A percentile compares a stretch with the other conserved stretches of the same genome.
Conservation (phyloP, 2,113 vertebrate species). For the Prunella himalayana region DNA sequence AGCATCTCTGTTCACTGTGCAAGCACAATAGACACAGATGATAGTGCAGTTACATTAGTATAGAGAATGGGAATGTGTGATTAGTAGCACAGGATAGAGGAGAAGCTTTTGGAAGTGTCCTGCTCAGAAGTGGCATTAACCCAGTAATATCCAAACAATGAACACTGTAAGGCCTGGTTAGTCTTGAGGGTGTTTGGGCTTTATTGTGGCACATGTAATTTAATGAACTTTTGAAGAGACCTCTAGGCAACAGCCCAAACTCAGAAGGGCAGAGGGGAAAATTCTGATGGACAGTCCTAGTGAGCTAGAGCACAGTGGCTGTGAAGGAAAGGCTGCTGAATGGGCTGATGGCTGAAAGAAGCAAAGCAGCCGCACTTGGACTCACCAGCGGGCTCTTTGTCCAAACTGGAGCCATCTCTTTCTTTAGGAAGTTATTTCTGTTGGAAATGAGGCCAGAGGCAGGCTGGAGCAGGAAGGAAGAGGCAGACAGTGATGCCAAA, state of each 20-base stretch:
- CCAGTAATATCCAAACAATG: background rate
- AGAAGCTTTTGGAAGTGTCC: background rate
- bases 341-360: slow-evolving; percentile 33
- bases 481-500: background rate
- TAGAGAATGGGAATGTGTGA: background rate
- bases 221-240: slow-evolving; percentile 9
- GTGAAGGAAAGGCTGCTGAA: slow-evolving; percentile 21
- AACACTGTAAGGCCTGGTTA: background rate
- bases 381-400: background rate
- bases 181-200: background rate
- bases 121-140: background rate
- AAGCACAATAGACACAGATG: background rate
- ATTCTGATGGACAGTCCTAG: slow-evolving; percentile 47
- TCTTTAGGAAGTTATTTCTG: slow-evolving; percentile 23
- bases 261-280: slow-evolving; percentile 44
- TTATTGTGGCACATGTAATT: background rate
- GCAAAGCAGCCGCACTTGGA: background rate
- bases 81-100: background rate
- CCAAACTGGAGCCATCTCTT: slow-evolving; percentile 26
- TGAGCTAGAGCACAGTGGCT: background rate
- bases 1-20: background rate
- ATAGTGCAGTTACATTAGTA: background rate
- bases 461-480: slow-evolving; percentile 56
- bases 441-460: slow-evolving; percentile 28
- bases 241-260: slow-evolving; percentile 29